Conservation (phyloP, 1,140 invertebrate genomes). For the Megalopta genalis region DNA sequence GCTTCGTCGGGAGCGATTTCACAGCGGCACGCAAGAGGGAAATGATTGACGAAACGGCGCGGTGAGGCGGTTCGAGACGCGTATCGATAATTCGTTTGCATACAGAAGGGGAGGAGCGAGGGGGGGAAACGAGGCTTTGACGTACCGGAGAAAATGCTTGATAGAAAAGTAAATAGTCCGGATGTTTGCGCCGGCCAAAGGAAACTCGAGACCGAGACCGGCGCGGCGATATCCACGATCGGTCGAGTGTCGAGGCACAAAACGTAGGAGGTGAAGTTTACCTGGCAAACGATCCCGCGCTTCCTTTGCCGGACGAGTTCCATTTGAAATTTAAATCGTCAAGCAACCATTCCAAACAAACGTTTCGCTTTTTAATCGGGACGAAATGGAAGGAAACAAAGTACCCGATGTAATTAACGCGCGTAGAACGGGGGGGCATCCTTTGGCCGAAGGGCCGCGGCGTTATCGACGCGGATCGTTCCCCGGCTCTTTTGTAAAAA, state of each 20-base stretch:
- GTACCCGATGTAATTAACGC: not conserved
- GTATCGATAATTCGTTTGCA: too few relatives aligned
- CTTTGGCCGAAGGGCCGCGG: not conserved
- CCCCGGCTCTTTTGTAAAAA: too few relatives aligned
- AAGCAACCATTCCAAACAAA: not conserved
- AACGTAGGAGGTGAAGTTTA: not conserved
- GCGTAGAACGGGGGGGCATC: not conserved
- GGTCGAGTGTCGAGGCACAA: not conserved
- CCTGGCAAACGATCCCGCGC: not conserved
- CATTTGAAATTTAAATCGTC: slow-evolving; percentile 3
- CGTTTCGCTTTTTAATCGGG: not conserved
- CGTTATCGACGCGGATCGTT: too few relatives aligned
- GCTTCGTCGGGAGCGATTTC: too few relatives aligned
- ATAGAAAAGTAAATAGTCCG: not conserved
- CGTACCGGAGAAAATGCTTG: not conserved
- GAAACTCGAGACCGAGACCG: not conserved
- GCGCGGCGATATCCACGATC: not conserved
- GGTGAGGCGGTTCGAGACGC: too few relatives aligned
- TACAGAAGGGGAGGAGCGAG: too few relatives aligned
- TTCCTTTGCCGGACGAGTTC: not conserved
- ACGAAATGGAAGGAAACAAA: not conserved
- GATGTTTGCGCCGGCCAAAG: slow-evolving; percentile 1
- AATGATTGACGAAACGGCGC: too few relatives aligned
- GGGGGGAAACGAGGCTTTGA: too few relatives aligned
- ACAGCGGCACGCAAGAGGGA: too few relatives aligned